Percentiles rank a stretch among this genome's conserved stretches.
phyloP scores from a whole-genome alignment of 1,140 invertebrate species.

The Brachionus calyciflorus region DNA sequence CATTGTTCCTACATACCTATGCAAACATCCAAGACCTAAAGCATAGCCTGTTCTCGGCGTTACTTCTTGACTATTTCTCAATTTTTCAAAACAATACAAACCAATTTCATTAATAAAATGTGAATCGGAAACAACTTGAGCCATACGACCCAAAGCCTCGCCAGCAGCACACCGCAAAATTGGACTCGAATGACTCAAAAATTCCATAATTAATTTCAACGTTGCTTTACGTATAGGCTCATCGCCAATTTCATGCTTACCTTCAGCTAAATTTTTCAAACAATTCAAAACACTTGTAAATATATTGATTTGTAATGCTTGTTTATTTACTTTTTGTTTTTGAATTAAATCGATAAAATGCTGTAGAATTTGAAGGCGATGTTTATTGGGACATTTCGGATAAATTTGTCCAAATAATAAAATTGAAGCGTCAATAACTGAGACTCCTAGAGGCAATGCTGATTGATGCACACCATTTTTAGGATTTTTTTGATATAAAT shows the following conservation, averaged over 20 bases:
- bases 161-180: constrained; percentile 81
- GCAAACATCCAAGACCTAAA: constrained; percentile 83
- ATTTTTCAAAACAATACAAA: constrained; percentile 80
- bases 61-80: constrained; percentile 82
- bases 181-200: constrained; percentile 77
- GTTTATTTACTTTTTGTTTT: constrained; percentile 72
- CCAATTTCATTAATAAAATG: constrained; percentile 84
- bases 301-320: constrained; percentile 93
- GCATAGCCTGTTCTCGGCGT: constrained; percentile 84
- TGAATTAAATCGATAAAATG: constrained; percentile 90
- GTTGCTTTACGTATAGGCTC: constrained; percentile 84
- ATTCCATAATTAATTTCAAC: constrained; percentile 71
- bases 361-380: constrained; percentile 89
- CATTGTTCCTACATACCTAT: constrained; percentile 82
- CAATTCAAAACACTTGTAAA: constrained; percentile 87
- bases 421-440: constrained; percentile 91
- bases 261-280: constrained; percentile 78
- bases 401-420: constrained; percentile 88
- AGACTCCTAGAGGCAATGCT: constrained; percentile 84
- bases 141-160: constrained; percentile 81
- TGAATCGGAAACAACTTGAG: constrained; percentile 69
- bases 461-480: neutral
- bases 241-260: constrained; percentile 78
- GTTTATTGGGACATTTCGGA: constrained; percentile 86
- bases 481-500: constrained; percentile 68